Percentiles rank a stretch among this genome's conserved stretches.
phyloP scores from a whole-genome alignment of 2,113 vertebrate genomes.

The Seriola quinqueradiata region DNA sequence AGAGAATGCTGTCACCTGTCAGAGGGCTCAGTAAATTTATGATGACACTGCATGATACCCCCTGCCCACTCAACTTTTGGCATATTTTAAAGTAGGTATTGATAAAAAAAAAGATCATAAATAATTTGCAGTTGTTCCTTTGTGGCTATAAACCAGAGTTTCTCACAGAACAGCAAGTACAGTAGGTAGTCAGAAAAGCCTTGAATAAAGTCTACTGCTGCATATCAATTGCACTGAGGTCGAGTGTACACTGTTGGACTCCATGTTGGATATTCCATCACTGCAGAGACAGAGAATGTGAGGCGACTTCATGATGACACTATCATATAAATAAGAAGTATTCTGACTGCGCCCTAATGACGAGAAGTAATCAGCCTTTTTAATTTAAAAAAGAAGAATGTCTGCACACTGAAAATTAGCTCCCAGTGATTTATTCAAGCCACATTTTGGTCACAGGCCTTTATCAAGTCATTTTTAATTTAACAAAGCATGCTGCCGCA shows the following conservation, averaged over 20 bases:
- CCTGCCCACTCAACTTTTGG: neutral
- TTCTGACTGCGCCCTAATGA: slow-evolving; percentile 9
- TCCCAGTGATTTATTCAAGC: slow-evolving; percentile 39
- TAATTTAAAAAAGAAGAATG: slow-evolving; percentile 25
- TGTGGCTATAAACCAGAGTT: neutral
- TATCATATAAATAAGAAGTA: slow-evolving; percentile 23
- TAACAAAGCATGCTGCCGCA: slow-evolving; percentile 14
- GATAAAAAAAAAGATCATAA: slow-evolving; percentile 20
- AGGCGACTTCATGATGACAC: slow-evolving; percentile 12
- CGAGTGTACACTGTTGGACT: neutral
- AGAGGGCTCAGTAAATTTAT: neutral
- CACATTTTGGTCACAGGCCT: slow-evolving; percentile 22
- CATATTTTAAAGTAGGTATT: slow-evolving; percentile 14
- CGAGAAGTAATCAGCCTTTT: slow-evolving; percentile 12
- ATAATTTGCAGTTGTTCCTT: slow-evolving; percentile 11
- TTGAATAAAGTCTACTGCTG: slow-evolving; percentile 30
- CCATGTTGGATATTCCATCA: neutral
- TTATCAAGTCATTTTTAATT: slow-evolving; percentile 24
- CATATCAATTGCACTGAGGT: slow-evolving; percentile 13
- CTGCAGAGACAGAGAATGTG: slow-evolving; percentile 20
- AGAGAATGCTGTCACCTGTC: neutral
- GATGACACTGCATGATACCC: neutral
- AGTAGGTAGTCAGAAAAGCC: slow-evolving; percentile 6
- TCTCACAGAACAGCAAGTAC: slow-evolving; percentile 5
- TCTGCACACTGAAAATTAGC: slow-evolving; percentile 25